phyloP scores from a whole-genome alignment of 2,888 invertebrate genomes.

The Cyaniris semiargus region DNA sequence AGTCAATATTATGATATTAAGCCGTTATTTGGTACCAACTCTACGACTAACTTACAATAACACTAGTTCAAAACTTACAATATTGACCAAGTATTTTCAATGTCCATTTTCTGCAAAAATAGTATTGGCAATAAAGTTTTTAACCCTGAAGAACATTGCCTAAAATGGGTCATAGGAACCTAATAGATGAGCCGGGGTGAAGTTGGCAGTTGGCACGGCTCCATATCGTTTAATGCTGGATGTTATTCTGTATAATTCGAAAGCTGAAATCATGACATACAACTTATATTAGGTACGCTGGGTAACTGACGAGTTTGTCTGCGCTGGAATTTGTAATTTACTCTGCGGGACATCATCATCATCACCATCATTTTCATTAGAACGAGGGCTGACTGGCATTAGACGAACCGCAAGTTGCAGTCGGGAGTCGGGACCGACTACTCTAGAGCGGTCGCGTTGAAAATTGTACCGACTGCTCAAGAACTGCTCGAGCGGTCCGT shows the following conservation, averaged over 20 bases:
- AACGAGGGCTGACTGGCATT: no score
- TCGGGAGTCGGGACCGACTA: no score
- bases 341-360: neutral
- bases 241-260: conserved; percentile 25
- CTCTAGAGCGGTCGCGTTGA: no score
- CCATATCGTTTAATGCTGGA: conserved; percentile 29
- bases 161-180: conserved; percentile 21
- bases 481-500: no score
- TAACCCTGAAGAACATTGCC: neutral
- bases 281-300: conserved; percentile 1
- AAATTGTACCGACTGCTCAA: no score
- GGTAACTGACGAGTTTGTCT: conserved; percentile 3
- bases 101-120: neutral
- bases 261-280: conserved; percentile 19
- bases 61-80: no score
- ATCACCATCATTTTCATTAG: neutral
- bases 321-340: conserved; percentile 13
- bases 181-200: conserved; percentile 19
- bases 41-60: no score
- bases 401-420: no score
- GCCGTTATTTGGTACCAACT: no score
- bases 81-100: no score
- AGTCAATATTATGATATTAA: no score
- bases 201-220: conserved; percentile 28
- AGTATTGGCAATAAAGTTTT: neutral